Conservation (phyloP, 1,140 invertebrate genomes). For the Aradophagus sp. region DNA sequence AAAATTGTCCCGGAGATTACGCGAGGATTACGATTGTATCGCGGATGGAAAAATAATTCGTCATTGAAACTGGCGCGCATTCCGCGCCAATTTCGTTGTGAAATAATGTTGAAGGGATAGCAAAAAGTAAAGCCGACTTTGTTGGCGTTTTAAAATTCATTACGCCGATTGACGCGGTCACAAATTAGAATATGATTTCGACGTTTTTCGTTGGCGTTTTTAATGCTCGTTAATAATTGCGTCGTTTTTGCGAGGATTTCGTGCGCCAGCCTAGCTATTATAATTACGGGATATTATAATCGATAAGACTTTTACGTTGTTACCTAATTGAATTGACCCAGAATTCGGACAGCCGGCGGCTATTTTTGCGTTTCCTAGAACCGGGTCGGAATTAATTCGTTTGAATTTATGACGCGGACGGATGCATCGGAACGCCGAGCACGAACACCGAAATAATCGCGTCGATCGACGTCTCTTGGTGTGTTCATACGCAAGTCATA, state of each 20-base stretch:
- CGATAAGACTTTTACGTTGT: neutral
- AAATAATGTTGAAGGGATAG: neutral
- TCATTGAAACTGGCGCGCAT: too few relatives aligned
- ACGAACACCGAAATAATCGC: slow-evolving; percentile 58
- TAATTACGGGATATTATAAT: neutral
- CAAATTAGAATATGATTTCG: too few relatives aligned
- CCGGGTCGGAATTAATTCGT: slow-evolving; percentile 46
- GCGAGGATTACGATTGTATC: too few relatives aligned
- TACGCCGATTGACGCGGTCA: neutral
- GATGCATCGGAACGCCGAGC: slow-evolving; percentile 37
- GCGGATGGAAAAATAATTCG: too few relatives aligned
- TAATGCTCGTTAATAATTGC: neutral
- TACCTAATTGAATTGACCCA: slow-evolving; percentile 28
- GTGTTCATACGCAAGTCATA: slow-evolving; percentile 47
- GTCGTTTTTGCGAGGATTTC: neutral
- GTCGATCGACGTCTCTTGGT: slow-evolving; percentile 51
- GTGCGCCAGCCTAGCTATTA: too few relatives aligned
- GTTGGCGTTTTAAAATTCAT: slow-evolving; percentile 8
- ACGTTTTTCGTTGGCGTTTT: too few relatives aligned
- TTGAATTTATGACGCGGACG: slow-evolving; percentile 33
- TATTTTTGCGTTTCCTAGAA: slow-evolving; percentile 40
- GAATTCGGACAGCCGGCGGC: slow-evolving; percentile 16
- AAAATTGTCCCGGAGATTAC: too few relatives aligned
- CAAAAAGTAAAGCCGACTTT: slow-evolving; percentile 1
- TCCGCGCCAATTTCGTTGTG: too few relatives aligned